Evolutionary conservation across 2,113 vertebrate genomes (phyloP).

Genomic region (Cisticola juncidis): DNA sequence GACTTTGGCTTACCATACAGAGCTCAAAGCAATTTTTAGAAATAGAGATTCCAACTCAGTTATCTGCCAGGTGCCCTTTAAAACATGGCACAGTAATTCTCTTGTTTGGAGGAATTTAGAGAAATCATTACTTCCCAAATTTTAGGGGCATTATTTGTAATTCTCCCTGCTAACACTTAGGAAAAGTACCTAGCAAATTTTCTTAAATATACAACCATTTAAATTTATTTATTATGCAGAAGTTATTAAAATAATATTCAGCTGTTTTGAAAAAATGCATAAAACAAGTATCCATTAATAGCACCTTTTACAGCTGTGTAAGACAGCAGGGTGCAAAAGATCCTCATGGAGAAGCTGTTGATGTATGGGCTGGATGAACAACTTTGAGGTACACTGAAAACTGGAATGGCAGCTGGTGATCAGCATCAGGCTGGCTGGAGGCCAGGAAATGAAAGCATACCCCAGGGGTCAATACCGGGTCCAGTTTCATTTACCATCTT

Average conservation of each 20-base stretch:
- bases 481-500: background rate
- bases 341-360: background rate
- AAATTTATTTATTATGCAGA: background rate
- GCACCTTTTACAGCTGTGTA: background rate
- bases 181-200: background rate
- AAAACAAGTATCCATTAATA: background rate
- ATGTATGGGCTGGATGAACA: background rate
- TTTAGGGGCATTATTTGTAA: background rate
- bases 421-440: background rate
- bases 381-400: background rate
- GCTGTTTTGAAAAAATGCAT: background rate
- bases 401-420: background rate
- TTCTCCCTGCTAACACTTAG: background rate
- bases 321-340: background rate
- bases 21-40: background rate
- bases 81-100: background rate
- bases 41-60: background rate
- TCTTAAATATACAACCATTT: background rate
- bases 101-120: background rate
- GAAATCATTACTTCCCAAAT: background rate
- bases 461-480: background rate
- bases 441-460: background rate
- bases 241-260: background rate
- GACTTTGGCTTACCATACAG: background rate
- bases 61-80: background rate